These are phyloP conservation scores for Agrilus cyanescens DNA, from an alignment of 2,888 invertebrate species.

Conservation along the genomic window DNA sequence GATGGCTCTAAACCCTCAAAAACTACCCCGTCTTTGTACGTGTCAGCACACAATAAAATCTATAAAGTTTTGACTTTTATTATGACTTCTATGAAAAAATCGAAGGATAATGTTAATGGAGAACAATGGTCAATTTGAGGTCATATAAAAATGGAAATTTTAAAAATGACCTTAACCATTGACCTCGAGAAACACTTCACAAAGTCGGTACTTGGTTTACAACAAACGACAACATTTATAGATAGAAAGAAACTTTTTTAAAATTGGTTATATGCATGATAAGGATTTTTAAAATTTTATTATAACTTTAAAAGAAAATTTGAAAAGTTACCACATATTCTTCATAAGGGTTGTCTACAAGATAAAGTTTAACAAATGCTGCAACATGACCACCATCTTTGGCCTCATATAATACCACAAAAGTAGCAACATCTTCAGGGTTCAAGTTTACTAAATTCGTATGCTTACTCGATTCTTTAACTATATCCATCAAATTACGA, in stretches of 20 bases:
- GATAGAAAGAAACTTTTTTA: too few relatives aligned
- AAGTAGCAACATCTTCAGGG: conserved; percentile 22
- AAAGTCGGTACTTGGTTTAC: too few relatives aligned
- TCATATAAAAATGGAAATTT: too few relatives aligned
- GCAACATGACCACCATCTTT: conserved; percentile 18
- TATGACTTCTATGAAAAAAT: background rate
- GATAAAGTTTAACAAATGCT: conserved; percentile 33
- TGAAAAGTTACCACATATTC: conserved; percentile 29
- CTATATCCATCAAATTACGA: conserved; percentile 7
- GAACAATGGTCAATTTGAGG: too few relatives aligned
- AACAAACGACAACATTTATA: too few relatives aligned
- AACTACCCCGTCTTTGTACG: background rate
- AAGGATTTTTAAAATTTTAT: too few relatives aligned
- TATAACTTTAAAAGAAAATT: background rate
- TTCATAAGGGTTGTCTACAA: conserved; percentile 46
- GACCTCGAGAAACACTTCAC: too few relatives aligned
- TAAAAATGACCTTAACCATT: too few relatives aligned
- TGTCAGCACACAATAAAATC: background rate
- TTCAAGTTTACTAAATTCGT: conserved; percentile 22
- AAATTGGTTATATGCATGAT: too few relatives aligned
- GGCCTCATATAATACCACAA: conserved; percentile 30
- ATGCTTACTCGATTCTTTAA: conserved; percentile 13
- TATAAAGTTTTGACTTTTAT: background rate
- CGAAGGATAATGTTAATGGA: too few relatives aligned
- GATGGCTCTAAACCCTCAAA: background rate